Percentiles rank a stretch among this genome's conserved stretches.
These are phyloP conservation scores for Drosophila anomelani DNA, from an alignment of 2,888 invertebrate species.

Conservation along the genomic window DNA sequence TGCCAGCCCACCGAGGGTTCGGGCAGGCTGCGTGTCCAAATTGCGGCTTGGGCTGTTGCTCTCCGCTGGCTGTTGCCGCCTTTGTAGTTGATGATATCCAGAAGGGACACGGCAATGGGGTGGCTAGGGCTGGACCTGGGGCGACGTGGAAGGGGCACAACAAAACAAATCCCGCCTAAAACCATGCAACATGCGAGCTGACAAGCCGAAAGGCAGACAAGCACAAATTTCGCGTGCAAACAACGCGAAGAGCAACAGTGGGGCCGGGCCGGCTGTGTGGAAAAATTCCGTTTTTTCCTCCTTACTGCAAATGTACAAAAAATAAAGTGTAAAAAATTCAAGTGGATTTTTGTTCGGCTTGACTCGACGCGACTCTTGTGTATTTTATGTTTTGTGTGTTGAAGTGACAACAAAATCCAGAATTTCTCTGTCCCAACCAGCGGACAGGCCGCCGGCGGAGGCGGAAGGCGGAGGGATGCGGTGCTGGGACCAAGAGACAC, in stretches of 20 bases:
- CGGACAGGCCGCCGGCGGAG: conserved; percentile 5
- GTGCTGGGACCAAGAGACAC: conserved; percentile 23
- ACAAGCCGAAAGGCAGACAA: conserved; percentile 81
- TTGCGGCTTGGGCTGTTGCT: conserved; percentile 65
- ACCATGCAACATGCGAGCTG: conserved; percentile 82
- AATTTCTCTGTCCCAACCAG: conserved; percentile 36
- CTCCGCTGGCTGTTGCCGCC: conserved; percentile 58
- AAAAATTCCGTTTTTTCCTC: conserved; percentile 41
- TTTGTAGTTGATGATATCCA: conserved; percentile 44
- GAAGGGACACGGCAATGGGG: conserved; percentile 22
- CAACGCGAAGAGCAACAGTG: conserved; percentile 52
- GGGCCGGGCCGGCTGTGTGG: conserved; percentile 1
- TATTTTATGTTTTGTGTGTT: conserved; percentile 67
- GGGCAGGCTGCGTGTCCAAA: conserved; percentile 56
- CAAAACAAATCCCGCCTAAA: conserved; percentile 78
- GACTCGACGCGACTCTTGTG: conserved; percentile 47
- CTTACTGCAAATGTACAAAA: conserved; percentile 70
- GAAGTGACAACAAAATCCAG: conserved; percentile 82
- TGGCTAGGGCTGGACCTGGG: neutral
- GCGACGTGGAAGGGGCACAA: conserved; percentile 29
- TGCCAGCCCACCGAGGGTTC: conserved; percentile 12
- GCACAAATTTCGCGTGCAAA: conserved; percentile 80
- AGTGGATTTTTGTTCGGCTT: conserved; percentile 74
- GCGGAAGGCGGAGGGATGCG: neutral
- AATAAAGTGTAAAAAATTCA: conserved; percentile 81